Base-by-base conservation (phyloP, 2,888 invertebrate genomes). In the Protodeltote pygarga region DNA sequence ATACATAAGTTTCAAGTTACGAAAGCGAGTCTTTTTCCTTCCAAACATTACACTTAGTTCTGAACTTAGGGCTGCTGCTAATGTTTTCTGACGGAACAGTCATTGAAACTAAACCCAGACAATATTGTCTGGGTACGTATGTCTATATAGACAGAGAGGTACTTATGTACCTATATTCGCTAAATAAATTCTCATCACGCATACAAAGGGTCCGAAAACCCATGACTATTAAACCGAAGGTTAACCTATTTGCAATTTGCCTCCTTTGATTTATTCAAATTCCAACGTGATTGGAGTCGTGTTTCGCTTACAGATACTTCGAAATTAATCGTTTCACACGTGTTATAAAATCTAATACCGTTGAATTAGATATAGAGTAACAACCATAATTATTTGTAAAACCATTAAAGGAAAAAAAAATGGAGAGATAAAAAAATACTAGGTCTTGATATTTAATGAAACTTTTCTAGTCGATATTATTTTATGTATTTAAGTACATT, bases 181-280 rank as follows among this genome's bases (percentile, higher is more conserved):
- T 40, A 16, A 25, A 34, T 11, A 45, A 16, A 63, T 63, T 51
- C 53, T 19, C 33, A 34, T 59, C 49, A 67, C 65, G 64, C 47
- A 16, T 15, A 15, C 28, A 32, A 57, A 59, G 59, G 70, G 58
- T 44, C 45, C 47, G 49, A 65, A 42, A 52, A 49, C 49, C 34
- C 38, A 38, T 20, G 40, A 28, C 44, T 20, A 61, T 61, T 45
- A 57, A 48, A 35, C 21, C 10, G 54, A 65, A 62, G 58, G 51
- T 47, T 65, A 66, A 29, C 33, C 49, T 42, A 66, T 65, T 66
- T 62, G 63, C 50, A 42, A 54, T 69, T 65, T 65, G 48, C 48
- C 58, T 58, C 58, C 51, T 58, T 38, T 59, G 63, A 70, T 66
- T 55, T 62, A 67, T 66, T 62, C 41, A 62, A 66, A 67, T 62